Conservation (phyloP, 2,113 vertebrate species). For the Mirza zaza region DNA sequence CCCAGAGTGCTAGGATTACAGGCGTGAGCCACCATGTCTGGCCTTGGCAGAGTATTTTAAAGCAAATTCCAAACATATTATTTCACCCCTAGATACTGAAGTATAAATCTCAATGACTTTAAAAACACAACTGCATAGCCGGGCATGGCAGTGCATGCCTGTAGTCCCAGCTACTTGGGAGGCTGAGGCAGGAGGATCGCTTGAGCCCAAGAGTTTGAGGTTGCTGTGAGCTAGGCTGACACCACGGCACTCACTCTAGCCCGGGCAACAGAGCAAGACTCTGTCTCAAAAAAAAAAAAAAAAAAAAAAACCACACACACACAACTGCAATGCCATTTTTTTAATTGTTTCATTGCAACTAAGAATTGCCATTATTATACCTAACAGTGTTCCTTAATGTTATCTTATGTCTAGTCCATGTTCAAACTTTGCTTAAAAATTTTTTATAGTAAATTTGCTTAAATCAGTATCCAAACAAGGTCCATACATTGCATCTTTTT, state of each 20-base stretch:
- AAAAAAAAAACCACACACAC: too few relatives aligned
- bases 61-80: neutral
- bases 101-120: constrained; percentile 20
- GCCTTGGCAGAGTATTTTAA: constrained; percentile 7
- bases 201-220: too few relatives aligned
- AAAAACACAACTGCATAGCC: neutral
- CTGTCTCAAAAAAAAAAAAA: too few relatives aligned
- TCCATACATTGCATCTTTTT: neutral
- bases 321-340: neutral
- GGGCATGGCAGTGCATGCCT: too few relatives aligned
- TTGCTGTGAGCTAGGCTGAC: too few relatives aligned
- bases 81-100: neutral
- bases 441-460: neutral
- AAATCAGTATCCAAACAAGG: neutral
- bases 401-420: neutral
- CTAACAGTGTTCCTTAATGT: neutral
- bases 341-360: too few relatives aligned
- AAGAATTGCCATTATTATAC: neutral
- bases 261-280: too few relatives aligned
- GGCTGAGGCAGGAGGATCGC: too few relatives aligned
- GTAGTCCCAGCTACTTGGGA: too few relatives aligned
- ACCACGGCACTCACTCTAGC: too few relatives aligned
- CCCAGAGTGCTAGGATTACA: too few relatives aligned
- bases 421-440: neutral
- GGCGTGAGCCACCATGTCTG: too few relatives aligned